Base-by-base conservation (phyloP, 1,140 invertebrate genomes). In the Ceratosolen solmsi region DNA sequence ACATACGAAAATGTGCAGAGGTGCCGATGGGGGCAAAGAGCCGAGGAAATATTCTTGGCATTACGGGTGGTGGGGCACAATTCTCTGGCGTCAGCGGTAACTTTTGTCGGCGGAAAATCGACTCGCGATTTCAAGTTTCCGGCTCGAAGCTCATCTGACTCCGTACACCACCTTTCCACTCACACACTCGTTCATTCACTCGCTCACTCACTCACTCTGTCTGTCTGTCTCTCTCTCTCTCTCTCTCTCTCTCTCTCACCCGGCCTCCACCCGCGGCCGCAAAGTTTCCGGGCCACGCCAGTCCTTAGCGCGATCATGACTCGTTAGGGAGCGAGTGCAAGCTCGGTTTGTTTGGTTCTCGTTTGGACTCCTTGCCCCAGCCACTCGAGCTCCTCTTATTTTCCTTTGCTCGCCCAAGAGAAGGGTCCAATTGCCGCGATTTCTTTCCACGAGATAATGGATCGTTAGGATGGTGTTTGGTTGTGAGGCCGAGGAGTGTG, bases 341-440 rank as follows among this genome's bases (percentile, higher is more conserved):
- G 27, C 27, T 58, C 33, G 2, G 80, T 70, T 81, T 82, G 74
- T 82, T 82, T 82, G 80, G 65, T 74, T 82, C 80, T 82, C 74
- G 70, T 82, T 82, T 77, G 49, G 27, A 22, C 79, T 74, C 36
- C n/a, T 51, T 58, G 65, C 77, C 36, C 65, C 49, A 56, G 25
- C 33, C 54, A 25, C 51, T n/a, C 63, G 60, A 20, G 13, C 65
- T 30, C 25, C 65, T 68, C 54, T 68, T n/a, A 30, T 68, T 36
- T 36, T 78, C 41, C 20, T 56, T 54, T 25, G 58, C 58, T 25
- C 5, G 3, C 58, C 25, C 4, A 30, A 30, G 25, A 8, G n/a
- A 4, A n/a, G n/a, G 5, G n/a, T 30, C 25, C 58, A 51, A 38
- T 58, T 56, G 27, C 70, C 30, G 11, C 51, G 49, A 54, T 36